Evolutionary conservation across 2,797 vertebrate species (phyloP), one percentile per base, ranked within the genome.

Genomic region (Amblyraja radiata): DNA sequence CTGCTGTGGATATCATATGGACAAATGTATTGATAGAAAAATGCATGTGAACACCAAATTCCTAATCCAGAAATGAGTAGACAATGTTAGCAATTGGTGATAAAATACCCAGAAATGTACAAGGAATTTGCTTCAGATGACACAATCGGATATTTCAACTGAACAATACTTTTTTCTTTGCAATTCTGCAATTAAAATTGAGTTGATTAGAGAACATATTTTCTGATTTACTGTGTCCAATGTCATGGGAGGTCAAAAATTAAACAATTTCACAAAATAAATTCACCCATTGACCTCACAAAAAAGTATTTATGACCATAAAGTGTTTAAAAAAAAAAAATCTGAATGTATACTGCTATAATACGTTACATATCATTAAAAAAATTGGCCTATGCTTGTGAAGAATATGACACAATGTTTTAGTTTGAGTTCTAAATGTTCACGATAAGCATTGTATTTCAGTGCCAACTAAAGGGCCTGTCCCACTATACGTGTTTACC

Each of bases 381-480:
- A 86, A 1, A 86, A 18, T 7, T 68, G 32, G 84, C n/a, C 84
- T n/a, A 5, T 68, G 18, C 36, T 25, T 36, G 14, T 36, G n/a
- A 7, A 46, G n/a, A 88, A 88, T 88, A 65, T 18, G 61, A 65
- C n/a, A 86, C 23, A 88, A 68, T 88, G 36, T 65, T 88, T 88
- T 63, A 88, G 16, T 65, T 88, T 21, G n/a, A 88, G 84, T 1
- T 88, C 84, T 88, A 36, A 18, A 68, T 65, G 84, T 65, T 88
- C 84, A 61, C 65, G 61, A 65, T 8, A 1, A 16, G 36, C 84
- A 36, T 32, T 65, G n/a, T 10, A 68, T 68, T 88, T 63, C 28
- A 32, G 25, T 16, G n/a, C n/a, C 61, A 9, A 18, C 32, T 65
- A 46, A 46, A 46, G 46, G 46, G 2, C 46, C 46, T 46, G 46